phyloP scores from a whole-genome alignment of 2,113 vertebrate species.

The Irena cyanogastra region DNA sequence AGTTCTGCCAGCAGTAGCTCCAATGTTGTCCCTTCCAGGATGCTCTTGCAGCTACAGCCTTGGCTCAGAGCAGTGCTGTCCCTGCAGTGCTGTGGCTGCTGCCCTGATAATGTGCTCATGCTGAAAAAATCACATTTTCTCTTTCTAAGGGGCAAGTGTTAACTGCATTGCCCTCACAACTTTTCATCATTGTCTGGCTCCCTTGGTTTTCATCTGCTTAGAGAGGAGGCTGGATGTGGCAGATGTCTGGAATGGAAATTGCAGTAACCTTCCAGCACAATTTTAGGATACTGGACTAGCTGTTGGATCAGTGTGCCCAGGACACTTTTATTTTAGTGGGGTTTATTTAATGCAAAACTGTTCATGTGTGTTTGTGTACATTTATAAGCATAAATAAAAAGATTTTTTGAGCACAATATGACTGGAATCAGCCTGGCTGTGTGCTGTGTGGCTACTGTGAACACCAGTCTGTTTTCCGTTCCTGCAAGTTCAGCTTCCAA shows the following conservation, averaged over 20 bases:
- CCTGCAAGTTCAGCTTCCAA: background rate
- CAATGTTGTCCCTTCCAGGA: background rate
- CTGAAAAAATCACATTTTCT: background rate
- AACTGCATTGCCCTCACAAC: background rate
- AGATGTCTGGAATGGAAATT: conserved; percentile 29
- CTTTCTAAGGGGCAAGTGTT: background rate
- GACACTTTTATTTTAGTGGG: background rate
- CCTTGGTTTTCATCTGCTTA: background rate
- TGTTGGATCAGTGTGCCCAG: background rate
- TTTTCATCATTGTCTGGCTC: background rate
- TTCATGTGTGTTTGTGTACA: background rate
- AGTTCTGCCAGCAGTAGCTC: background rate
- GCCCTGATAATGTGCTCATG: background rate
- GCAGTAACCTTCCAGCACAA: background rate
- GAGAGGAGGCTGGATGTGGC: background rate
- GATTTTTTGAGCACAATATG: background rate
- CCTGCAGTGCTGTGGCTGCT: background rate
- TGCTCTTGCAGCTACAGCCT: background rate
- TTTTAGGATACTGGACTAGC: background rate
- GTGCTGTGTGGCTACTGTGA: background rate
- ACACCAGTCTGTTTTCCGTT: background rate
- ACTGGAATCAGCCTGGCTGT: background rate
- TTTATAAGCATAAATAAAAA: background rate
- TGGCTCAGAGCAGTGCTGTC: background rate
- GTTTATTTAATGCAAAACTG: background rate